phyloP scores from a whole-genome alignment of 1,140 invertebrate species.

The Latrodectus geometricus region DNA sequence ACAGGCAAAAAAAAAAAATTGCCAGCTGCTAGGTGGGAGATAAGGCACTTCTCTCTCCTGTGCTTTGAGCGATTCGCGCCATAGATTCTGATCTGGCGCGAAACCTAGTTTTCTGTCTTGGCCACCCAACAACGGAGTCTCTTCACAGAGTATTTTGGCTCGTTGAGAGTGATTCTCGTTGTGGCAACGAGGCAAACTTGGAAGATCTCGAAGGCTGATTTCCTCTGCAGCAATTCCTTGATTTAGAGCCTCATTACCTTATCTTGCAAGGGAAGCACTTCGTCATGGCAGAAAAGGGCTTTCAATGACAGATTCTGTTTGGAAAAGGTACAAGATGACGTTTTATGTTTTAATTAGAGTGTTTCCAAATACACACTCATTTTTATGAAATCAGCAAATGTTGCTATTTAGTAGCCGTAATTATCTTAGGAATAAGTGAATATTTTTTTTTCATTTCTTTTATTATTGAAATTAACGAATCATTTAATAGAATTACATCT shows the following conservation, averaged over 20 bases:
- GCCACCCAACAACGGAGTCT: slow-evolving; percentile 21
- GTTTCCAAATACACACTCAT: not conserved
- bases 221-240: not conserved
- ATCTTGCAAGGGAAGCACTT: not conserved
- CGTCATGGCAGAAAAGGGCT: not conserved
- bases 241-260: not conserved
- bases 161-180: slow-evolving; percentile 24
- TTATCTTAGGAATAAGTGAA: too few relatives aligned
- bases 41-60: slow-evolving; percentile 12
- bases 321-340: not conserved
- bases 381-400: too few relatives aligned
- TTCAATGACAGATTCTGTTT: not conserved
- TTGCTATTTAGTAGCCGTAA: too few relatives aligned
- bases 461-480: too few relatives aligned
- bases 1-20: slow-evolving; percentile 23
- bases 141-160: slow-evolving; percentile 31
- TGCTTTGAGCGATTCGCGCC: slow-evolving; percentile 47
- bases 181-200: not conserved
- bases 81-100: slow-evolving; percentile 50
- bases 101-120: slow-evolving; percentile 21
- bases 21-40: slow-evolving; percentile 29
- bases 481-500: too few relatives aligned
- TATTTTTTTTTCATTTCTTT: too few relatives aligned
- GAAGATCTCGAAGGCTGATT: not conserved
- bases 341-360: not conserved